These are phyloP conservation scores for Campylomormyrus tamandua DNA, from an alignment of 2,113 vertebrate genomes.

Conservation along the genomic window DNA sequence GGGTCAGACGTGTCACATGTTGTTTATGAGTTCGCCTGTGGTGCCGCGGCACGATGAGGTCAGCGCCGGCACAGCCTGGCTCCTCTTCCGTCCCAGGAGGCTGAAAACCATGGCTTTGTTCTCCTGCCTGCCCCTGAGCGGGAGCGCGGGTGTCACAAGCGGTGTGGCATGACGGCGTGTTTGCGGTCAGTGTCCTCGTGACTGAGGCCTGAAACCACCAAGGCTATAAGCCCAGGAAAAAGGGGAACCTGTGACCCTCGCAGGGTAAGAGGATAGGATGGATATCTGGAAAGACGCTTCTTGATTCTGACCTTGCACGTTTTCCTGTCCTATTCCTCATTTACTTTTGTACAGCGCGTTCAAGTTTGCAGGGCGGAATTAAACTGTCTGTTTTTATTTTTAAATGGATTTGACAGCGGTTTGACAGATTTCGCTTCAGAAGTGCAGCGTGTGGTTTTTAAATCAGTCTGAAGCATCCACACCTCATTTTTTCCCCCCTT, in stretches of 20 bases:
- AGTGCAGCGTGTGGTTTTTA: not conserved
- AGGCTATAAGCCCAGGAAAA: not conserved
- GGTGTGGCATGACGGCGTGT: not conserved
- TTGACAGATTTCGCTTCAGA: not conserved
- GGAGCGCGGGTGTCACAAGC: not conserved
- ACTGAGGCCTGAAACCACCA: not conserved
- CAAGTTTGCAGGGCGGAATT: not conserved
- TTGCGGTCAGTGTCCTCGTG: not conserved
- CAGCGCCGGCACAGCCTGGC: not conserved
- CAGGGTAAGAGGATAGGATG: not conserved
- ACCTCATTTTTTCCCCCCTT: not conserved
- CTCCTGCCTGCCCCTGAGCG: not conserved
- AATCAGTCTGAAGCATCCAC: not conserved
- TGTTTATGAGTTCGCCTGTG: conserved; percentile 12
- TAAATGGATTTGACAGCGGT: not conserved
- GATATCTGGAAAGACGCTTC: not conserved
- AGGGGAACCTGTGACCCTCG: not conserved
- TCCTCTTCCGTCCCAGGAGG: not conserved
- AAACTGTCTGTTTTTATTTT: not conserved
- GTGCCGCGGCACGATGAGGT: not conserved
- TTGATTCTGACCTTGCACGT: not conserved
- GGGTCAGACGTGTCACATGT: conserved; percentile 15
- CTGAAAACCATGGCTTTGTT: not conserved
- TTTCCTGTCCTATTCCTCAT: not conserved
- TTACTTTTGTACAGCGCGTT: not conserved